Evolutionary conservation across 2,888 invertebrate species (phyloP).

Genomic region (Prostheceraeus crozeri): DNA sequence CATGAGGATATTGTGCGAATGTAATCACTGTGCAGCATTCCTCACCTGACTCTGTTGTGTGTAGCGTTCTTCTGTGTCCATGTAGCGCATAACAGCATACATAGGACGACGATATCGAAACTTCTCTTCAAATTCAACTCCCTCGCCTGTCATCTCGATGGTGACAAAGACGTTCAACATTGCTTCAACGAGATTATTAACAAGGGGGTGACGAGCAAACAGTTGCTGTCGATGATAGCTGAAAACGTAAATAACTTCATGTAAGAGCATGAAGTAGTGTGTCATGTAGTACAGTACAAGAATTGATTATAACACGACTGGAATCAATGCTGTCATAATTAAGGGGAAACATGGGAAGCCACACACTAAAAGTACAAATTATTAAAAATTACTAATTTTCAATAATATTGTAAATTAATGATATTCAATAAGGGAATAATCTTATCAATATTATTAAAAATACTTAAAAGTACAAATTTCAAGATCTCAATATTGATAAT

Average conservation of each 20-base stretch:
- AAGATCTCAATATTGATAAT: too few species aligned
- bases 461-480: too few species aligned
- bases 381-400: too few species aligned
- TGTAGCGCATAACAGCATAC: constrained; percentile 81
- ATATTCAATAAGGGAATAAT: too few species aligned
- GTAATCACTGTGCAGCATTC: background rate
- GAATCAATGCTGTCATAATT: too few species aligned
- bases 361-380: too few species aligned
- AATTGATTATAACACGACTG: too few species aligned
- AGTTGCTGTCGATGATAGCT: constrained; percentile 62
- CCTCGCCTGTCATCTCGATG: constrained; percentile 92
- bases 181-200: constrained; percentile 66
- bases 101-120: constrained; percentile 90
- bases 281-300: too few species aligned
- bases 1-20: too few species aligned
- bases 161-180: constrained; percentile 86
- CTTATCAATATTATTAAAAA: too few species aligned
- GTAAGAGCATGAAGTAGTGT: background rate
- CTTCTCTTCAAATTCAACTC: constrained; percentile 89
- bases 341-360: too few species aligned
- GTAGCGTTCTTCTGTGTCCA: constrained; percentile 60
- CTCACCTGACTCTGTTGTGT: constrained; percentile 66
- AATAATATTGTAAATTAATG: too few species aligned
- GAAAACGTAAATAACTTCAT: constrained; percentile 31
- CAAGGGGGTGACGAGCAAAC: constrained; percentile 66